Evolutionary conservation across 2,888 invertebrate genomes (phyloP), one percentile per base, ranked within the genome.

Genomic region (Limnephilus auricula): DNA sequence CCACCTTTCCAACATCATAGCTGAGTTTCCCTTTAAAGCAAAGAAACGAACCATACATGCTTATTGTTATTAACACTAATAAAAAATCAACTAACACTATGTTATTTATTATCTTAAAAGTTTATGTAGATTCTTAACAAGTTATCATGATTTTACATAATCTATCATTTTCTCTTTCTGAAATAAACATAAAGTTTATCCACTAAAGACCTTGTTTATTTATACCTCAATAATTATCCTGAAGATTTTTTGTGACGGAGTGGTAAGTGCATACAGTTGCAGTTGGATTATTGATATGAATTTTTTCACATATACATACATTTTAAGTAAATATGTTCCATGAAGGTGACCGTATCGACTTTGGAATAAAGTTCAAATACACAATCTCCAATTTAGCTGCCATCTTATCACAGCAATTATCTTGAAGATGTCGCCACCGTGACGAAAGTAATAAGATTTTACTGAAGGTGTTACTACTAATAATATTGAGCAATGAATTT

Each of bases 1-100:
- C 96, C 96, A 96, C 94, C 95, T 94, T 95, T 96, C 96, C 94
- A 95, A 95, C 96, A 96, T 96, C 96, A 96, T 95, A 96, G 96
- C 95, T 96, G 96, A 96, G 96, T 96, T 96, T 96, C 96, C 96
- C 96, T 96, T 95, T 95, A 95, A 95, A 95, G 30, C 50, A 45
- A 87, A 65, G 3, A 25, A 95, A 92, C 25, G 32, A 34, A 34
- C 4, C 34, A 83, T 37, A 90, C 84, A 90, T 65, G 25, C 65
- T 65, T 65, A 25, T 65, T 25, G 65, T 30, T 32, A 65, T 65
- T 50, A 25, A 65, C n/a, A 25, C 65, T 79, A 79, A 34, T 34
- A 65, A 37, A 87, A 31, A 88, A 87, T n/a, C 50, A 88, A n/a
- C 31, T 13, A n/a, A 32, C 31, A 88, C 32, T 79, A 32, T 37